phyloP scores from a whole-genome alignment of 2,113 vertebrate species.

The Corythaixoides concolor region DNA sequence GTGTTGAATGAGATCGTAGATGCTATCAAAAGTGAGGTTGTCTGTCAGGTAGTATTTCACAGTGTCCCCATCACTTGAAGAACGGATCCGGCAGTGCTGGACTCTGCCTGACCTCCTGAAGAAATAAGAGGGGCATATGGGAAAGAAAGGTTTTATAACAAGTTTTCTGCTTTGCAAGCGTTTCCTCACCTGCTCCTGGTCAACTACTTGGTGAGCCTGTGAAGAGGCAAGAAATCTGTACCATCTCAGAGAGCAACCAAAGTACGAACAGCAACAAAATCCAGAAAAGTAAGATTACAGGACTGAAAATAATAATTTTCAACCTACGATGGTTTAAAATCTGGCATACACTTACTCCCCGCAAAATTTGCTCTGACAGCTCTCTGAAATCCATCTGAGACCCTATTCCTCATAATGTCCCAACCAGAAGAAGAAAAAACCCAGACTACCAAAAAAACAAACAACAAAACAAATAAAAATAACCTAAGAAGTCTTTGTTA shows the following conservation, averaged over 20 bases:
- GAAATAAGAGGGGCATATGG: not conserved
- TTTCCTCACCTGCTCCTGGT: not conserved
- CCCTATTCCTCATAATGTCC: not conserved
- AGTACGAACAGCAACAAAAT: not conserved
- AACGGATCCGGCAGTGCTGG: conserved; percentile 94
- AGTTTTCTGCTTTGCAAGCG: not conserved
- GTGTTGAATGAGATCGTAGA: conserved; percentile 90
- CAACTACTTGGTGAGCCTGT: not conserved
- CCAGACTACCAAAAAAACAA: not conserved
- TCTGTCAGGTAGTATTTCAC: conserved; percentile 88
- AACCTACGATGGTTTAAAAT: not conserved
- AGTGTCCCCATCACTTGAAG: conserved; percentile 73
- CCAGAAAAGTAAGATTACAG: not conserved
- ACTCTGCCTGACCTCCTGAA: conserved; percentile 88
- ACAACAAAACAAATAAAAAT: no score
- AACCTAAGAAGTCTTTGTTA: not conserved
- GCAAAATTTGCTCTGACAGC: not conserved
- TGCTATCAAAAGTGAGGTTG: conserved; percentile 87
- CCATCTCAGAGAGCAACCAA: not conserved
- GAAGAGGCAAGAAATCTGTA: not conserved
- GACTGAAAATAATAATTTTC: not conserved
- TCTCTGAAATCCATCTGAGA: not conserved
- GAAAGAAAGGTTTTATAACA: not conserved
- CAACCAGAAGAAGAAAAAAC: not conserved
- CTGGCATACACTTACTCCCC: not conserved